Base-by-base conservation (phyloP, 2,888 invertebrate genomes). In the Melanostoma mellinum region DNA sequence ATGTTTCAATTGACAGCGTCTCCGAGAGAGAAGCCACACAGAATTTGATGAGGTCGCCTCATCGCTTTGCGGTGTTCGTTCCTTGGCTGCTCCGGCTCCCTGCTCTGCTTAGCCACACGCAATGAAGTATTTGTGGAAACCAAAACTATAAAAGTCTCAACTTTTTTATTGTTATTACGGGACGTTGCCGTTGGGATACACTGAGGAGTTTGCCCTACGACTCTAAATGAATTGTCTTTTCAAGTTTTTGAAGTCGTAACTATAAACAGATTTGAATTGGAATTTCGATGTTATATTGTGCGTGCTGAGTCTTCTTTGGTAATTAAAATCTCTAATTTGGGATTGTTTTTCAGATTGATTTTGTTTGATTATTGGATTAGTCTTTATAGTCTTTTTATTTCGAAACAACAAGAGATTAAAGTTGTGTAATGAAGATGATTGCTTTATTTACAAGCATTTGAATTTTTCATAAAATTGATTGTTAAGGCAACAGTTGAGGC, bases 91-190 rank as follows among this genome's bases (percentile, higher is more conserved):
- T 3, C 6, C 20, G 35, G 36, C 30, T 8, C 48, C 30, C 30
- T 35, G 44, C 30, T 20, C 20, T 20, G 20, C 20, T 20, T 20
- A 5, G 4, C 32, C 33, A 35, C 30, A 44, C 36, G 9, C 60
- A 60, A 60, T 55, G 32, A 33, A 61, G 50, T 33, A 10, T 40
- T 42, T 52, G 50, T 61, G 46, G 61, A 44, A 75, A 75, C 55
- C 46, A 61, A 68, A 76, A 69, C 60, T 61, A 75, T 76, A 76
- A 76, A 69, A 68, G 75, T 69, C 69, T 35, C 20, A 20, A 48
- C 68, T 60, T 52, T 68, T 69, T 76, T 76, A 76, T 76, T 69
- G 76, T 69, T 76, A 76, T 76, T 69, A 61, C 48, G 61, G 76
- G 76, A 76, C 76, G 61, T 76, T 20, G 20, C 20, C 20, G 20